Conservation (phyloP, 2,888 invertebrate species). For the Cremastinae sp. region DNA sequence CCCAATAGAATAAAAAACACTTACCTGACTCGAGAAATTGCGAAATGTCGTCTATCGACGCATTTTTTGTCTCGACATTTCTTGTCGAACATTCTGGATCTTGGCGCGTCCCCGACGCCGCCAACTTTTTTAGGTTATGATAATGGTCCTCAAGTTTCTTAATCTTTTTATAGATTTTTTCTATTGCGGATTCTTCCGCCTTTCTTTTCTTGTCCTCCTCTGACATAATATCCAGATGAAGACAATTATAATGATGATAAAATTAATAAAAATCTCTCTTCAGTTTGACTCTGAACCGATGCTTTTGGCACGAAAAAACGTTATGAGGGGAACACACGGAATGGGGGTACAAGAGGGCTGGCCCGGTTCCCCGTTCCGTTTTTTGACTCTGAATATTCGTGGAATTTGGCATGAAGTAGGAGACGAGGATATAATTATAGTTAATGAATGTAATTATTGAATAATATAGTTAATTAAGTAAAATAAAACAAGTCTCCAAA, state of each 20-base stretch:
- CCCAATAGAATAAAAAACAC: constrained; percentile 2
- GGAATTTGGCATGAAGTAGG: constrained; percentile 27
- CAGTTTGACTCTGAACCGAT: too few species aligned
- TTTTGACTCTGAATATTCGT: constrained; percentile 40
- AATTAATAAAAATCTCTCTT: too few species aligned
- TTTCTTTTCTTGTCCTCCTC: constrained; percentile 27
- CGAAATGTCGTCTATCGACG: constrained; percentile 11
- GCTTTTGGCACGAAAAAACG: too few species aligned
- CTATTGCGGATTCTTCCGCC: constrained; percentile 36
- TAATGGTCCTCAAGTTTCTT: constrained; percentile 43
- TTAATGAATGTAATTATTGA: too few species aligned
- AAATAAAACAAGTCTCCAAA: too few species aligned
- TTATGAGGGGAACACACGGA: constrained; percentile 29
- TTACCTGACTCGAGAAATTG: constrained; percentile 21
- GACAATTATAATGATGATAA: not conserved
- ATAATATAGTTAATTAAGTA: too few species aligned
- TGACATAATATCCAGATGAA: constrained; percentile 20
- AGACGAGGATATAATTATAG: constrained; percentile 22
- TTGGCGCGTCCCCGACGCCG: constrained; percentile 4
- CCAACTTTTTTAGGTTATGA: constrained; percentile 27
- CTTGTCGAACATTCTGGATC: not conserved
- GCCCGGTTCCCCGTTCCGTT: constrained; percentile 25
- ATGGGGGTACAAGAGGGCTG: constrained; percentile 25
- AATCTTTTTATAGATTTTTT: constrained; percentile 50
- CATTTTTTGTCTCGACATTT: too few species aligned